phyloP scores from a whole-genome alignment of 2,113 vertebrate species.

The Isurus oxyrinchus region DNA sequence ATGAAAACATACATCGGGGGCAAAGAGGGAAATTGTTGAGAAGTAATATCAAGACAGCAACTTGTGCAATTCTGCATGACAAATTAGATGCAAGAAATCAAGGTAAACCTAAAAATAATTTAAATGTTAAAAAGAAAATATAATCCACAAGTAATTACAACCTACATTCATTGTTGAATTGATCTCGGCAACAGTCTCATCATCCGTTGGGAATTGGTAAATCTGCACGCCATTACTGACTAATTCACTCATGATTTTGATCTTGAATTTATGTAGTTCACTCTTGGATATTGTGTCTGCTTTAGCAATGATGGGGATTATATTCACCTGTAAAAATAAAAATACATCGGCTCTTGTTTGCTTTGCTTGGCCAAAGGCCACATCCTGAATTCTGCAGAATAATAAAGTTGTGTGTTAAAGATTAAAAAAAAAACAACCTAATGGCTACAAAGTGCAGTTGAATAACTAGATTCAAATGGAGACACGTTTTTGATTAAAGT shows the following conservation, averaged over 20 bases:
- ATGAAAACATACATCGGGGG: background rate
- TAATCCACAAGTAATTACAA: slow-evolving; percentile 15
- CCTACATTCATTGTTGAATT: slow-evolving; percentile 73
- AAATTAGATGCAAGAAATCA: background rate
- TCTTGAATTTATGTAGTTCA: slow-evolving; percentile 75
- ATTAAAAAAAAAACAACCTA: background rate
- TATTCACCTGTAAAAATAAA: slow-evolving; percentile 61
- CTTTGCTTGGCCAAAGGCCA: background rate
- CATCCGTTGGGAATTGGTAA: slow-evolving; percentile 71
- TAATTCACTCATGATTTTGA: slow-evolving; percentile 75
- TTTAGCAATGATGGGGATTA: slow-evolving; percentile 74
- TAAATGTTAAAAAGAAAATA: slow-evolving; percentile 12
- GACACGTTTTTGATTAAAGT: background rate
- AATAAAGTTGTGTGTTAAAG: background rate
- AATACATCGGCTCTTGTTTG: background rate
- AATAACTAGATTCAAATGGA: background rate
- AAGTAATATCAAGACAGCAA: background rate
- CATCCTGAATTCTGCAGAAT: background rate
- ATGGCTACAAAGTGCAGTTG: background rate
- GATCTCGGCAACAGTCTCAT: slow-evolving; percentile 72
- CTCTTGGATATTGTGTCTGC: slow-evolving; percentile 74
- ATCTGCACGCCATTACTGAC: slow-evolving; percentile 75
- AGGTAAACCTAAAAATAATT: background rate
- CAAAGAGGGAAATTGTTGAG: background rate
- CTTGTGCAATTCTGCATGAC: background rate